Base-by-base conservation (phyloP, 1,140 invertebrate genomes). In the Lepidurus arcticus region DNA sequence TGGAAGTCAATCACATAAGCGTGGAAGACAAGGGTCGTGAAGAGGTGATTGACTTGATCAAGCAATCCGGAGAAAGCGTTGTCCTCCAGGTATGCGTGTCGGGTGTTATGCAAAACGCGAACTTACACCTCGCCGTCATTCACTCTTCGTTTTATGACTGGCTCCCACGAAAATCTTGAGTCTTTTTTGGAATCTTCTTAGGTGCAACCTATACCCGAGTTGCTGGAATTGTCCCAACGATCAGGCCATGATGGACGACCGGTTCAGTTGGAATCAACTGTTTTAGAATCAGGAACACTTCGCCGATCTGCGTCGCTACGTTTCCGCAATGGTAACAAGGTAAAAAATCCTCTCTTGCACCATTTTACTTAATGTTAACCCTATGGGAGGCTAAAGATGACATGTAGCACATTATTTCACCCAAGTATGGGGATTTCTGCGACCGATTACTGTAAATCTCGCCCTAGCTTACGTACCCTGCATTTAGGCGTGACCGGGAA, bases 11-110 rank as follows among this genome's bases (percentile, higher is more conserved):
- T 84, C 92, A 91, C 34, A 89, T 92, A 45, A 89, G 90, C 79
- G 94, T 98, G 0, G 93, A 95, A 83, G 91, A 92, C 73, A 91
- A 92, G 83, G 90, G 89, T 21, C 88, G 95, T 44, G 96, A 98
- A 84, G 93, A 97, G 82, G 93, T 98, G 79, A 96, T 97, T 80
- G 94, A 97, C 83, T 88, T 97, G 81, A 97, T 98, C 81, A 92
- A 93, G 80, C 91, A 92, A 74, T 95, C 94, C 65, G 91, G 91
- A 24, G 92, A 92, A 82, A 89, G 87, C 81, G 92, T 98, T 76
- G 91, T 88, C 73, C 90, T 98, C 44, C 93, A 94, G 90, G 95
- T 97, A 82, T 16, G 74, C 42, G 21, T 9, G 53, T 65, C 21
- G 53, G 16, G 53, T 65, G 53, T 16, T 65, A 21, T 16, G 53